Evolutionary conservation across 2,113 vertebrate species (phyloP).

Genomic region (Narcine bancroftii): DNA sequence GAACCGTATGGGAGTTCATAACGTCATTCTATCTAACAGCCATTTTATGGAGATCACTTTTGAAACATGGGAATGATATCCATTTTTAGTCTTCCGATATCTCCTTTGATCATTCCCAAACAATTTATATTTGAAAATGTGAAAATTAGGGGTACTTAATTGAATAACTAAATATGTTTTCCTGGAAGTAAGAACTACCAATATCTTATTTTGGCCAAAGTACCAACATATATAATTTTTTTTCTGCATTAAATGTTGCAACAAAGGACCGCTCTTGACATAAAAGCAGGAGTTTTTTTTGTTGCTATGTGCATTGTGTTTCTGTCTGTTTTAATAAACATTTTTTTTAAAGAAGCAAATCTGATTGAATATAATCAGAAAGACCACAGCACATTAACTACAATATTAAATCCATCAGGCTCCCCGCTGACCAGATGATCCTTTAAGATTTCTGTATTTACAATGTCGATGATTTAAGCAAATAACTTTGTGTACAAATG

Average conservation of each 20-base stretch:
- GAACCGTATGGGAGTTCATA: not conserved
- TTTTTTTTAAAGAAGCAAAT: not conserved
- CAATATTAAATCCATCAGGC: not conserved
- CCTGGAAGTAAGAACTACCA: not conserved
- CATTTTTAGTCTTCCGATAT: not conserved
- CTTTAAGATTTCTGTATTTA: not conserved
- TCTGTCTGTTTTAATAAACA: not conserved
- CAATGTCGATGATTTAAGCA: not conserved
- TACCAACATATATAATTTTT: not conserved
- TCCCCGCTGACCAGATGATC: not conserved
- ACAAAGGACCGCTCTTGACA: not conserved
- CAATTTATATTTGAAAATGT: not conserved
- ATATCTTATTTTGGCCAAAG: not conserved
- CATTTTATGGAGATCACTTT: not conserved
- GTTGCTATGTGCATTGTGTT: not conserved
- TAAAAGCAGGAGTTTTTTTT: not conserved
- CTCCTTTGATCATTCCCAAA: too few relatives aligned
- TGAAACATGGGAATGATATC: not conserved
- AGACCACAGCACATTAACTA: not conserved
- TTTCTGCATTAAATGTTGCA: not conserved
- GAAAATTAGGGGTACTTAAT: not conserved
- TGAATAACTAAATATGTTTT: not conserved
- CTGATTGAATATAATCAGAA: not conserved
- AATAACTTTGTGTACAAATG: not conserved
- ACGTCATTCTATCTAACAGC: not conserved